A percentile compares a stretch with the other conserved stretches of the same genome.
phyloP scores from a whole-genome alignment of 2,888 invertebrate species.

The Ophion ventricosus region DNA sequence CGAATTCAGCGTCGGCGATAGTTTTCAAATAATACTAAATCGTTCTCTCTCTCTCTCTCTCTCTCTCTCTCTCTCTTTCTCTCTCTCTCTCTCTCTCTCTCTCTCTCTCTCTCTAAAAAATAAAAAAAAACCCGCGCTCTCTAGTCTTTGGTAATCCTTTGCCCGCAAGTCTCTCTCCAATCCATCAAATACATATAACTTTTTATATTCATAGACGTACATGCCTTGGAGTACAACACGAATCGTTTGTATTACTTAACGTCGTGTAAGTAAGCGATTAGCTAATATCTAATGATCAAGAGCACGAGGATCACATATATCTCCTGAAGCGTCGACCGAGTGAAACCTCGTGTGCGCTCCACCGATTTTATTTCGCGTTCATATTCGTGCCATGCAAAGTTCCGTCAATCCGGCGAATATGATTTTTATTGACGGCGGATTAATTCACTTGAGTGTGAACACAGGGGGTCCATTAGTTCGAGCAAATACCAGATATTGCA shows the following conservation, averaged over 20 bases:
- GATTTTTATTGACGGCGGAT: slow-evolving; percentile 48
- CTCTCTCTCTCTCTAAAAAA: slow-evolving; percentile 44
- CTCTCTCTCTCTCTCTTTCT: slow-evolving; percentile 59
- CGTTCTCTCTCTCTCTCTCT: slow-evolving; percentile 5
- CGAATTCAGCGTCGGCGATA: slow-evolving; percentile 24
- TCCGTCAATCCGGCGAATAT: slow-evolving; percentile 32
- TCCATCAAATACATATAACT: slow-evolving; percentile 8
- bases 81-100: slow-evolving; percentile 47
- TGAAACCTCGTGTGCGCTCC: slow-evolving; percentile 50
- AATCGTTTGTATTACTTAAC: slow-evolving; percentile 42
- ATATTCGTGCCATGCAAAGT: slow-evolving; percentile 20
- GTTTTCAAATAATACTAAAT: slow-evolving; percentile 35
- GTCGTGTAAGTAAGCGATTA: slow-evolving; percentile 28
- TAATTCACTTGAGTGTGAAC: slow-evolving; percentile 50
- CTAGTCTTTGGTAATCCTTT: slow-evolving; percentile 28
- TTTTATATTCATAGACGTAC: background rate
- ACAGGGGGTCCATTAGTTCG: slow-evolving; percentile 70
- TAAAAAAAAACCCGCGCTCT: slow-evolving; percentile 22
- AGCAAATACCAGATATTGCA: slow-evolving; percentile 23
- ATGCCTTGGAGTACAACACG: background rate
- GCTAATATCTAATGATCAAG: slow-evolving; percentile 31
- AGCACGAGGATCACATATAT: slow-evolving; percentile 19
- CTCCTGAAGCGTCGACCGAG: slow-evolving; percentile 49
- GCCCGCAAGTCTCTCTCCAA: slow-evolving; percentile 32
- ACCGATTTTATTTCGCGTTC: slow-evolving; percentile 49